Evolutionary conservation across 2,113 vertebrate species (phyloP).

Genomic region (Lepus americanus): DNA sequence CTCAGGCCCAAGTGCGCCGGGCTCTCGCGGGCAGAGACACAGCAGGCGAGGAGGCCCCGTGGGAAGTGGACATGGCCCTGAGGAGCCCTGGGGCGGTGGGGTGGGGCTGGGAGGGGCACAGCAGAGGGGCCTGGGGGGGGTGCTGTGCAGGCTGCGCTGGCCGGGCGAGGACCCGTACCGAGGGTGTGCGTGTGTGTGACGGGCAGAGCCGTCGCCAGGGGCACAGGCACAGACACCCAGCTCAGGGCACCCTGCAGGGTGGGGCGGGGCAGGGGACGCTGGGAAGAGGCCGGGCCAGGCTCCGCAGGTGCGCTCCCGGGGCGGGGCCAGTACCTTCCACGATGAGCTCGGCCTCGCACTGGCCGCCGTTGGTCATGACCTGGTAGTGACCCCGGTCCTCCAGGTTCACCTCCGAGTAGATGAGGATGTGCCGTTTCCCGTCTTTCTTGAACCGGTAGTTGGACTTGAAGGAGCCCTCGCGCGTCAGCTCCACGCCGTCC

Average conservation of each 20-base stretch:
- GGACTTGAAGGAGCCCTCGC: conserved; percentile 90
- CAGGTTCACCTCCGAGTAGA: conserved; percentile 91
- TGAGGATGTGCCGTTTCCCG: conserved; percentile 92
- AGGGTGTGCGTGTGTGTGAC: fast-evolving
- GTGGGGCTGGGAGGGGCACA: too few species aligned
- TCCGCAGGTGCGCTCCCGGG: background rate
- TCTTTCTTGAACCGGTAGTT: conserved; percentile 95
- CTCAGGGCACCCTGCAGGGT: fast-evolving
- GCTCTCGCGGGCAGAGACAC: too few species aligned
- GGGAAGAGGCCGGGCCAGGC: background rate
- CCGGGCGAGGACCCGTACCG: too few species aligned
- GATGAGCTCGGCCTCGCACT: conserved; percentile 93
- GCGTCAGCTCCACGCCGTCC: conserved; percentile 93
- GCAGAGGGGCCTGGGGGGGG: too few species aligned
- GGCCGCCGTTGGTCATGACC: conserved; percentile 92
- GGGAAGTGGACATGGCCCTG: too few species aligned
- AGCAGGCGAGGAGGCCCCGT: too few species aligned
- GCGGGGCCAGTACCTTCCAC: conserved; percentile 90
- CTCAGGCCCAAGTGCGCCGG: background rate
- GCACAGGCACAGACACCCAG: background rate
- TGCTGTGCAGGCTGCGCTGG: too few species aligned
- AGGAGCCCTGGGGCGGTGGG: too few species aligned
- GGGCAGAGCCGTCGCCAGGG: background rate
- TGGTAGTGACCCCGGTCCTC: conserved; percentile 91
- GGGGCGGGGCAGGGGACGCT: background rate